These are phyloP conservation scores for Gerris buenoi DNA, from an alignment of 1,140 invertebrate genomes.

Conservation along the genomic window DNA sequence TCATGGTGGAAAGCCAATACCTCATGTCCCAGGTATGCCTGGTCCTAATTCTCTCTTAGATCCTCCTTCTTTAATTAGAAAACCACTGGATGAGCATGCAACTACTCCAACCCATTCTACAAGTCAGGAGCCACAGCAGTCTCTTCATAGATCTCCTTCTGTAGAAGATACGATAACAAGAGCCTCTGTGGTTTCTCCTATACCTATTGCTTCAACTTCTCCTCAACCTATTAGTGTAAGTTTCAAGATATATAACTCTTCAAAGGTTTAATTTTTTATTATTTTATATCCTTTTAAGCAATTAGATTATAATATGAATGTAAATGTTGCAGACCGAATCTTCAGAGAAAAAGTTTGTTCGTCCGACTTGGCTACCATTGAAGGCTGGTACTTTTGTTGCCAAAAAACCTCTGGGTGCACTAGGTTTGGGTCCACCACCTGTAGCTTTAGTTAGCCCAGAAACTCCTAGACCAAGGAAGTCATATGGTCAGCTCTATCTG, in stretches of 20 bases:
- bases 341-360: conserved; percentile 42
- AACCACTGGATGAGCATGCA: too few species aligned
- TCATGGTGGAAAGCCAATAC: conserved; percentile 53
- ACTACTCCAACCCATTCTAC: too few species aligned
- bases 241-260: too few species aligned
- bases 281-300: too few species aligned
- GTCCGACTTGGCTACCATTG: conserved; percentile 60
- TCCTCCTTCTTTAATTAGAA: conserved; percentile 8
- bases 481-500: conserved; percentile 70
- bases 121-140: too few species aligned
- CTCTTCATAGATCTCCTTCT: too few species aligned
- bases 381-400: conserved; percentile 65
- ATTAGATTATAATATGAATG: too few species aligned
- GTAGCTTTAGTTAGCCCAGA: conserved; percentile 71
- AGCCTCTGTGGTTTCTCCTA: too few species aligned
- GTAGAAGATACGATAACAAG: too few species aligned
- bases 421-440: conserved; percentile 55
- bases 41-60: conserved; percentile 37
- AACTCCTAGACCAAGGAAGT: conserved; percentile 71
- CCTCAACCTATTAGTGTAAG: too few species aligned
- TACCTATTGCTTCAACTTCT: too few species aligned
- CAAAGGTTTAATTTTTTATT: too few species aligned
- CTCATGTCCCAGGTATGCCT: conserved; percentile 71
- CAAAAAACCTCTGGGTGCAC: conserved; percentile 45
- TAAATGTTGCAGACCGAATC: neutral